phyloP scores from a whole-genome alignment of 2,888 invertebrate genomes.

The Ochropleura plecta region DNA sequence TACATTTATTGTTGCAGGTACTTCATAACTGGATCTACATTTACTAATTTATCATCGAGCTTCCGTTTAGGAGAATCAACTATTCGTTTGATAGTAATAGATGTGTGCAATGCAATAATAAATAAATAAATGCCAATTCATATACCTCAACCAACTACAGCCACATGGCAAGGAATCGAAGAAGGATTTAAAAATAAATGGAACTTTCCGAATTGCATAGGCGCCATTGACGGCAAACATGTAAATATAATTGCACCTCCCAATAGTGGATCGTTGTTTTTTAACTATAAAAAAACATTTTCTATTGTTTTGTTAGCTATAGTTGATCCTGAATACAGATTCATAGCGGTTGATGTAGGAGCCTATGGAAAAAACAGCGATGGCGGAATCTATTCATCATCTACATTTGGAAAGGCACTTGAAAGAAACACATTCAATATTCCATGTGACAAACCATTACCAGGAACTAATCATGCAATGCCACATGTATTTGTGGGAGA shows the following conservation, averaged over 20 bases:
- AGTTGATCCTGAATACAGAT: conserved; percentile 44
- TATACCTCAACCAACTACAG: conserved; percentile 51
- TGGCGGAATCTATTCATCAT: conserved; percentile 59
- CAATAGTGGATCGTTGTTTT: conserved; percentile 39
- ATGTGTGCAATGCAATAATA: conserved; percentile 62
- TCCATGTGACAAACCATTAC: conserved; percentile 61
- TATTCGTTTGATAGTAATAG: conserved; percentile 57
- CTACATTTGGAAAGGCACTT: conserved; percentile 39
- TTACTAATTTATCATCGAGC: conserved; percentile 58
- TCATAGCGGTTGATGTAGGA: conserved; percentile 69
- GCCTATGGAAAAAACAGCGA: conserved; percentile 70
- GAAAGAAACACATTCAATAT: conserved; percentile 54
- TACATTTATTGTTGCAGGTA: conserved; percentile 58
- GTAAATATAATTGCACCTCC: conserved; percentile 45
- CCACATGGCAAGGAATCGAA: conserved; percentile 42
- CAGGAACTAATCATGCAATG: conserved; percentile 56
- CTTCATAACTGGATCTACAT: conserved; percentile 61
- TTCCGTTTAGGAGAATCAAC: conserved; percentile 59
- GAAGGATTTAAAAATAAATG: conserved; percentile 49
- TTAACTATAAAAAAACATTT: conserved; percentile 46
- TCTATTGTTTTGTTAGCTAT: not conserved
- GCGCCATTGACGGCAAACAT: conserved; percentile 53
- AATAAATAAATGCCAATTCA: conserved; percentile 59
- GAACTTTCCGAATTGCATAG: conserved; percentile 55
- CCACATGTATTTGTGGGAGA: conserved; percentile 69